phyloP scores from a whole-genome alignment of 92 coral and sea anemone species.

The Meandrina meandrites region DNA sequence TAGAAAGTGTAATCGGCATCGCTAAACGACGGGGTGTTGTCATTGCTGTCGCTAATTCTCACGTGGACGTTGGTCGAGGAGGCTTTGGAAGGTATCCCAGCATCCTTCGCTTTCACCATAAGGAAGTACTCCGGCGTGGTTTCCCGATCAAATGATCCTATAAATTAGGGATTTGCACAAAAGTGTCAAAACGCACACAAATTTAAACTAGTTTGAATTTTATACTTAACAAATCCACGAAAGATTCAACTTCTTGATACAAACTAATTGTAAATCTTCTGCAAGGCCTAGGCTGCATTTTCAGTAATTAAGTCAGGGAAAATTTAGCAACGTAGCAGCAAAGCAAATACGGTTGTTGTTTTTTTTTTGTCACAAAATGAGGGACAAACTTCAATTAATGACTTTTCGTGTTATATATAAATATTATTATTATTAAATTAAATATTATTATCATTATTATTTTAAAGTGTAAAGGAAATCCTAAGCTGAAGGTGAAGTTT shows the following conservation, averaged over 20 bases:
- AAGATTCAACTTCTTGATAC: no score
- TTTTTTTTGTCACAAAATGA: no score
- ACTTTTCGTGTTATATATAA: no score
- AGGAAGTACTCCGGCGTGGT: conserved; percentile 57
- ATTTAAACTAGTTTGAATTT: background rate
- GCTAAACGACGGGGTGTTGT: conserved; percentile 69
- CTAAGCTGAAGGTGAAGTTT: no score
- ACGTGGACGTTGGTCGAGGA: conserved; percentile 64
- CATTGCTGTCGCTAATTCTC: conserved; percentile 70
- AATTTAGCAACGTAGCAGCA: no score
- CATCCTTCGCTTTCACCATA: conserved; percentile 72
- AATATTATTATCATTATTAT: no score
- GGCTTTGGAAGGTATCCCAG: conserved; percentile 56
- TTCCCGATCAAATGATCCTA: conserved; percentile 77
- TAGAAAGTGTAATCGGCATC: conserved; percentile 49
- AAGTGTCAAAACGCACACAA: background rate
- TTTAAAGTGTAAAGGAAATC: no score
- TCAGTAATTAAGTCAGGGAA: no score
- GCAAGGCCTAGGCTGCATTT: background rate
- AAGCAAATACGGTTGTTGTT: no score
- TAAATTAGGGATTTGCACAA: background rate
- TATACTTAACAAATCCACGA: background rate
- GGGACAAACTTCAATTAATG: no score
- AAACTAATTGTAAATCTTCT: background rate
- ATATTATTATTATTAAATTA: no score